Evolutionary conservation across 1,140 invertebrate species (phyloP), one percentile per base, ranked within the genome.

Genomic region (Limonius californicus): DNA sequence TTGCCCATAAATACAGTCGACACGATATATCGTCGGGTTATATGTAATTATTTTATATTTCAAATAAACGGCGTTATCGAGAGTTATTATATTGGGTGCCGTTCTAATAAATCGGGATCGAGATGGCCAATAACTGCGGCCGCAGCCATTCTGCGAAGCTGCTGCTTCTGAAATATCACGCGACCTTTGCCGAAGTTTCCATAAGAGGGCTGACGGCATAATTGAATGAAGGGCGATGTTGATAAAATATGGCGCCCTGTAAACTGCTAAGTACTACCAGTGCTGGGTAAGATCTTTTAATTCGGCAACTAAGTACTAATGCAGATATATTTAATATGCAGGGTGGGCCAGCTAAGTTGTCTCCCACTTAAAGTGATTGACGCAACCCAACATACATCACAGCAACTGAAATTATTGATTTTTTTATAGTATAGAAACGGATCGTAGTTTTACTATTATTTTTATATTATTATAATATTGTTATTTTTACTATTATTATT

Each of bases 61-160:
- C 16, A 50, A 50, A 50, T 50, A 50, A 19, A 50, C 45, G 45
- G 59, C 27, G 23, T 35, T 23, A 15, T 6, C 15, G 19, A 16
- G 54, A 47, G 32, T 53, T 63, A 63, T 63, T 59, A 59, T 63
- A 63, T 59, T 47, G 62, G 57, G 62, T 59, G 62, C 57, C 62
- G 56, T 63, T 63, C 62, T 63, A 63, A 63, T 63, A 63, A 63
- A 63, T 63, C 57, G 62, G 15, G 62, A 63, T 63, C 47, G 30
- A 47, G 54, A 63, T 63, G 61, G 62, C 56, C 57, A 63, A 63
- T 63, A 63, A 59, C 62, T 23, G 56, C 62, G 47, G 57, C 62
- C 56, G 45, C 62, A 59, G 57, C 56, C 62, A 59, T 63, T 63
- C 53, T 42, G 53, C 62, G 39, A 63, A 63, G 56, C 61, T 63